Evolutionary conservation across 2,888 invertebrate genomes (phyloP).

Genomic region (Smittia aterrima): DNA sequence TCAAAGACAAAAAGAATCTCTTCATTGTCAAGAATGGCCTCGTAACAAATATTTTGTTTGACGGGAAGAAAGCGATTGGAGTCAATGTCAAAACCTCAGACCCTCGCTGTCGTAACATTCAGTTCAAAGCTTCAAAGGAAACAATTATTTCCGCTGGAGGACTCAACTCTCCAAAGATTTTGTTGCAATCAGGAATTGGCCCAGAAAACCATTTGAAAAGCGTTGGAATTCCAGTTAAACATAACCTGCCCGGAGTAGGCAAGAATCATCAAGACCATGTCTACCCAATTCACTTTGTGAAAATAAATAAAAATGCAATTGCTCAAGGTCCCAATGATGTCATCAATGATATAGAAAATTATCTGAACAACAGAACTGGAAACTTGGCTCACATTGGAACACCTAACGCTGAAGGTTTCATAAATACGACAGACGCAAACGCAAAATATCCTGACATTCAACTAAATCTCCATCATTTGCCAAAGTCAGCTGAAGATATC

Average conservation of each 20-base stretch:
- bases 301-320: neutral
- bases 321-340: neutral
- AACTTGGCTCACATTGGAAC: neutral
- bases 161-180: neutral
- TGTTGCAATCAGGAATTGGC: neutral
- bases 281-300: neutral
- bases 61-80: conserved; percentile 42
- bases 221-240: neutral
- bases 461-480: neutral
- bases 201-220: neutral
- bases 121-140: conserved; percentile 59
- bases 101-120: neutral
- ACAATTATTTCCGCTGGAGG: neutral
- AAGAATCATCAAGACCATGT: neutral
- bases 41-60: conserved; percentile 44
- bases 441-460: neutral
- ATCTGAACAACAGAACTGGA: neutral
- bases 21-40: neutral
- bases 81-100: conserved; percentile 2
- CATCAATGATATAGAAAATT: neutral
- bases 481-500: no score
- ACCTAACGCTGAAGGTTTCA: neutral
- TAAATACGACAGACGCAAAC: neutral
- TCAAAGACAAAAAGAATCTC: neutral
- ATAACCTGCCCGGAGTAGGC: neutral